A percentile compares a stretch with the other conserved stretches of the same genome.
phyloP scores from a whole-genome alignment of 2,888 invertebrate species.

The Polylopha cassiicola region DNA sequence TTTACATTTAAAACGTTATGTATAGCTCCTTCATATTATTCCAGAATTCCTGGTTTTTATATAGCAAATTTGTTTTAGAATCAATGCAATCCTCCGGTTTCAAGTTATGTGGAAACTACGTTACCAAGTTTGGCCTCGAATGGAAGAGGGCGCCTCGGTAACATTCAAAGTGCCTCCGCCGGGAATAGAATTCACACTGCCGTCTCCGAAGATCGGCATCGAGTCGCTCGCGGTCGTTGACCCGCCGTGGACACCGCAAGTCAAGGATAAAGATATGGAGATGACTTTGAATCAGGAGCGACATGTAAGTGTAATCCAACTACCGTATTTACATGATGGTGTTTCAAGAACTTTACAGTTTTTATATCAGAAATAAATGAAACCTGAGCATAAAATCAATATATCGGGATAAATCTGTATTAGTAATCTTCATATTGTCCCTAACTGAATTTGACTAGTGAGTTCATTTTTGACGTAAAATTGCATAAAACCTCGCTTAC shows the following conservation, averaged over 20 bases:
- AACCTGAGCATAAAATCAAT: no score
- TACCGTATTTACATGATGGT: constrained; percentile 6
- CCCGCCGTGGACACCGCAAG: constrained; percentile 99
- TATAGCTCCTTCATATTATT: no score
- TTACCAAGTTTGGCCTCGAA: constrained; percentile 99
- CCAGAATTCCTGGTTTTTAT: no score
- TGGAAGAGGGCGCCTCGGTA: constrained; percentile 98
- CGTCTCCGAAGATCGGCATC: constrained; percentile 98
- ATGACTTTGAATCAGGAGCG: constrained; percentile 98
- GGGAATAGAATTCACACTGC: constrained; percentile 98
- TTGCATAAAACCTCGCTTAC: no score
- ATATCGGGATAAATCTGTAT: no score
- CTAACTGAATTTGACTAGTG: no score
- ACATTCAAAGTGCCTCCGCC: constrained; percentile 99
- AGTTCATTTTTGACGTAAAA: no score
- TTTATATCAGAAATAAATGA: no score
- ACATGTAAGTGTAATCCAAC: constrained; percentile 80
- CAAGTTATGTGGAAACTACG: constrained; percentile 97
- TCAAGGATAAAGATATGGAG: constrained; percentile 99
- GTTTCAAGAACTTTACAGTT: no score
- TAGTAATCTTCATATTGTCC: no score
- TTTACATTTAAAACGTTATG: no score
- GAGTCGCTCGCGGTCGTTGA: constrained; percentile 96
- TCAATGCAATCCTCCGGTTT: constrained; percentile 80
- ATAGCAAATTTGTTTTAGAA: constrained; percentile 42